Conservation (phyloP, 2,113 vertebrate species). For the Xyliphius kryptos region DNA sequence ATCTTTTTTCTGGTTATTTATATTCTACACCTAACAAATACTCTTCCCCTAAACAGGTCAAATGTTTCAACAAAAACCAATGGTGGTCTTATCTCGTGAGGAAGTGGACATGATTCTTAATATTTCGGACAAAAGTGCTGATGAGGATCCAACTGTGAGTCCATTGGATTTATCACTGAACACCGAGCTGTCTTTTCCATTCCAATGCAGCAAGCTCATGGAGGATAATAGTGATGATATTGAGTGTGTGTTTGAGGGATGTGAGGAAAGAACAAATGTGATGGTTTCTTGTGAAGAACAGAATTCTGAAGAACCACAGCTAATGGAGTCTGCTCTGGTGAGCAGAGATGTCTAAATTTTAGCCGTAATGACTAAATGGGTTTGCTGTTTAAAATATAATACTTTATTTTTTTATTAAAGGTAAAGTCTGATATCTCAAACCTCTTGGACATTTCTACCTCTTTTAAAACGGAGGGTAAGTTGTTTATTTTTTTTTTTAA, state of each 20-base stretch:
- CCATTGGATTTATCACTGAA: conserved; percentile 15
- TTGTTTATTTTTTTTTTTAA: not conserved
- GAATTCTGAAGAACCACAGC: not conserved
- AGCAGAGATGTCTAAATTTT: too few relatives aligned
- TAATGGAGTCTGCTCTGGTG: not conserved
- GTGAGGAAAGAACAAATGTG: conserved; percentile 2
- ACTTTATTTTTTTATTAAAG: conserved; percentile 16
- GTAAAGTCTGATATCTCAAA: not conserved
- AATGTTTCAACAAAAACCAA: conserved; percentile 15
- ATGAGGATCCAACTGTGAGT: conserved; percentile 20
- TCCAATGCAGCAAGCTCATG: conserved; percentile 13
- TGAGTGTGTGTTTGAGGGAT: not conserved
- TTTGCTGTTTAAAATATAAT: too few relatives aligned
- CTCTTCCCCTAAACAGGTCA: conserved; percentile 14
- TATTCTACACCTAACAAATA: conserved; percentile 3
- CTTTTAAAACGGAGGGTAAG: conserved; percentile 24
- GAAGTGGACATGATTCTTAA: conserved; percentile 17
- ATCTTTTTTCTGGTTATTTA: too few relatives aligned
- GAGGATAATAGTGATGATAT: conserved; percentile 2
- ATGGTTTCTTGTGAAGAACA: not conserved
- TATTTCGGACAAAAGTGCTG: not conserved
- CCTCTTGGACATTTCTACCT: not conserved
- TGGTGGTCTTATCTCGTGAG: conserved; percentile 26
- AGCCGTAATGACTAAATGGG: too few relatives aligned
- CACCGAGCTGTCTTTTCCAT: conserved; percentile 14